Percentiles rank a stretch among this genome's conserved stretches.
These are phyloP conservation scores for Muricea muricata DNA, from an alignment of 92 coral and sea anemone genomes.

Conservation along the genomic window DNA sequence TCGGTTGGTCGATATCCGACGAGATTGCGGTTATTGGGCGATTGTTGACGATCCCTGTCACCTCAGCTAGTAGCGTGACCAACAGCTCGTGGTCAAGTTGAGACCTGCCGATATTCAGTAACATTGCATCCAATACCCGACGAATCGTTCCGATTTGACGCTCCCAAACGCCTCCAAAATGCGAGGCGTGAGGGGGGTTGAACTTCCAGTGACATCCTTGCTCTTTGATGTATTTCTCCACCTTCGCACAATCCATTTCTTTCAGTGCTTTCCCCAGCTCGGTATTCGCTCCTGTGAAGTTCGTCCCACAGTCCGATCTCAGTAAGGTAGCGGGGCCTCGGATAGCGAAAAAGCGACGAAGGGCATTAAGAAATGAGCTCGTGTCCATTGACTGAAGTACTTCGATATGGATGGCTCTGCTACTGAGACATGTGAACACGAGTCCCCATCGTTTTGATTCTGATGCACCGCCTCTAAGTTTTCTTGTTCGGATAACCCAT, in stretches of 20 bases:
- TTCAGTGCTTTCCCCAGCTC: not conserved
- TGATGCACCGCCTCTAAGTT: slow-evolving; percentile 2
- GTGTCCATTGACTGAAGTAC: slow-evolving; percentile 4
- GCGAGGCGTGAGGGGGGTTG: not conserved
- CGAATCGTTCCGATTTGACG: not conserved
- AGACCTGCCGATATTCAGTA: not conserved
- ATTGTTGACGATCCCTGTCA: not conserved
- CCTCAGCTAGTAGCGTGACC: not conserved
- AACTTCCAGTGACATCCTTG: not conserved
- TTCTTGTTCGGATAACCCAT: not conserved
- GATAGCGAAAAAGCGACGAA: not conserved
- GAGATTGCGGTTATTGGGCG: not conserved
- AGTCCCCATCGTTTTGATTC: slow-evolving; percentile 39
- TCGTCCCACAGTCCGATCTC: not conserved
- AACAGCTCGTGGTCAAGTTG: not conserved
- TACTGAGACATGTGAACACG: slow-evolving; percentile 37
- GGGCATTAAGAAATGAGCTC: not conserved
- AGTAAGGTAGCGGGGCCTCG: not conserved
- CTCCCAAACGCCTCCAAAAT: not conserved
- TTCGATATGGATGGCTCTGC: slow-evolving; percentile 2
- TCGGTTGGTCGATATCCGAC: not conserved
- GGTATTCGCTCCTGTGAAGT: not conserved
- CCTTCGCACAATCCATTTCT: not conserved
- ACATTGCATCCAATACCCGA: not conserved
- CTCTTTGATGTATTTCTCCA: not conserved